Evolutionary conservation across 64 coral and sea anemone genomes (phyloP), one percentile per base, ranked within the genome.

Genomic region (Stichodactyla mertensii): DNA sequence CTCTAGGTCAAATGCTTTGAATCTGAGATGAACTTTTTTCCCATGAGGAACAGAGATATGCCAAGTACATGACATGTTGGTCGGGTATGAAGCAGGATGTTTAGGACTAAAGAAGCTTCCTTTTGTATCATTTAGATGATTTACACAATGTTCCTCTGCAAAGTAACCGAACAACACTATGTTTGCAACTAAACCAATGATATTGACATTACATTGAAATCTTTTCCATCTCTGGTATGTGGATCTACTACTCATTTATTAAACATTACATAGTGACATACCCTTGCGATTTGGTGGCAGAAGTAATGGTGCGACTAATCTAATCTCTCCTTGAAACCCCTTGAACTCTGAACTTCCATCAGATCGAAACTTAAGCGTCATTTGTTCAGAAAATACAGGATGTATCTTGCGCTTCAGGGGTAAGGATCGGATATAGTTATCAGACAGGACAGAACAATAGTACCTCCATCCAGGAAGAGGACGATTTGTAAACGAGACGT

Each of bases 21-120:
- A 90, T 18, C 54, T 85, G 22, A 90, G 80, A 27, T 79, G 2
- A 4, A 86, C 83, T 80, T 86, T 58, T 31, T 24, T 18, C 70
- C 83, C 83, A 45, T 15, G 7, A 0, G 89, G 89, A 23, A 77
- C 89, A 6, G 77, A 4, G 70, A 90, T 86, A 57, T 84, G 77
- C 89, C 89, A 90, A 45, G 83, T 90, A 84, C 89, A 90, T 54
- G 61, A 77, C 77, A 85, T 77, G 70, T 85, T 64, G 36, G 18
- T 19, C 13, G 70, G 83, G 26, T 90, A 90, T 12, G 55, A 55
- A 20, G 71, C 10, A 20, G 89, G 89, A 19, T 79, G 79, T 56
- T 90, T 79, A 52, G 89, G 89, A 55, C 90, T 92, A 11, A 64
- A 36, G 6, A 92, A 45, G 10, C 57, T 92, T 23, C 86, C 90